phyloP scores from a whole-genome alignment of 2,797 vertebrate genomes.

The Rhincodon typus region DNA sequence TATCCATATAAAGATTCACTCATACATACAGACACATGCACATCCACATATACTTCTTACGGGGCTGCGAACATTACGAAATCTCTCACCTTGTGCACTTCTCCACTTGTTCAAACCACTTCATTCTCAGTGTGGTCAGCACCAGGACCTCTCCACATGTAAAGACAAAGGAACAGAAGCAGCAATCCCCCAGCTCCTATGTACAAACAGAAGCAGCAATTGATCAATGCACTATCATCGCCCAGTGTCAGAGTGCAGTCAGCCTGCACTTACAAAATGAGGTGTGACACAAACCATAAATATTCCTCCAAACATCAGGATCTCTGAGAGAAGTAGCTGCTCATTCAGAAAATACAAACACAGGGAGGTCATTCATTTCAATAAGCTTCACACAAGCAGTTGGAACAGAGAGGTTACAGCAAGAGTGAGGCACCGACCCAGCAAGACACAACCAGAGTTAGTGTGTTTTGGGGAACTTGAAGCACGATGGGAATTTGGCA shows the following conservation, averaged over 20 bases:
- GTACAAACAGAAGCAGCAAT: constrained; percentile 31
- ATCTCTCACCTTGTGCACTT: constrained; percentile 51
- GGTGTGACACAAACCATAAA: too few relatives aligned
- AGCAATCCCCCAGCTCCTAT: constrained; percentile 74
- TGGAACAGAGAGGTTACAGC: too few relatives aligned
- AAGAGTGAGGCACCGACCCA: too few relatives aligned
- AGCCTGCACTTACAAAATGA: not conserved
- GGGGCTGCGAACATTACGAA: not conserved
- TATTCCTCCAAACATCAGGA: too few relatives aligned
- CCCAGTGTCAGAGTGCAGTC: not conserved
- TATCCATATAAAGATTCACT: not conserved
- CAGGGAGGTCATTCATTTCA: too few relatives aligned
- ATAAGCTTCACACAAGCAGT: too few relatives aligned
- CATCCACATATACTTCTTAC: not conserved
- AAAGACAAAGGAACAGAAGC: constrained; percentile 78
- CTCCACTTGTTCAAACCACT: constrained; percentile 64
- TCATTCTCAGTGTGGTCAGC: constrained; percentile 71
- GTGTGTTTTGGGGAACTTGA: too few relatives aligned
- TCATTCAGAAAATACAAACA: too few relatives aligned
- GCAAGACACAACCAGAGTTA: too few relatives aligned
- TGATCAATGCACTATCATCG: not conserved
- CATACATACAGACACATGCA: not conserved
- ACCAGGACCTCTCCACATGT: constrained; percentile 63
- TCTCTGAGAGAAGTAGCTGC: too few relatives aligned
- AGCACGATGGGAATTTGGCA: too few relatives aligned